Base-by-base conservation (phyloP, 2,888 invertebrate genomes). In the Drosophila kuntzei region DNA sequence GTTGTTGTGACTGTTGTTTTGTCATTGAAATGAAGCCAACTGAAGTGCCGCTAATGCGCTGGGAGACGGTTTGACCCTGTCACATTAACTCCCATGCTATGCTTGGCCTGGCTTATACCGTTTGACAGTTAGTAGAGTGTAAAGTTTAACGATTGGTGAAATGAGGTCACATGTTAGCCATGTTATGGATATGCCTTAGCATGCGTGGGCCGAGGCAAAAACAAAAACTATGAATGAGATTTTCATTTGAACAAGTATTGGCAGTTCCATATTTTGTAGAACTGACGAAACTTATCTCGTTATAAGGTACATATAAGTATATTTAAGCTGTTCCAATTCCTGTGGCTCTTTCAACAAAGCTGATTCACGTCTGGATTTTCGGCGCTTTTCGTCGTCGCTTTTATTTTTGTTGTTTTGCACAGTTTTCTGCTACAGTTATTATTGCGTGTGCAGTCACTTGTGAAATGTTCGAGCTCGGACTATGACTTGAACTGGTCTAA, bases 141-240 rank as follows among this genome's bases (percentile, higher is more conserved):
- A 78, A 89, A 88, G 87, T 84, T 88, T 89, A 86, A 89, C 82
- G 87, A 81, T 78, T 76, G 78, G 73, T 76, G 73, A 78, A 87
- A 84, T 79, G 85, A 71, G 85, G 85, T 77, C 81, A 84, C 63
- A 68, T 80, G 76, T 71, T 80, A 68, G 62, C 20, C 58, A 61
- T 71, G 65, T 46, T 49, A 54, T 55, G 54, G 22, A 41, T 50
- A 27, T 43, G 32, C 58, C 49, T 57, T 43, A 11, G n/a, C 41
- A 20, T 51, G 54, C 43, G 67, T 72, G 61, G 71, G 72, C 41
- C 34, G 14, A 14, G 22, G 16, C 25, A 32, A 37, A 2, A n/a
- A 12, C 2, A 59, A 41, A 41, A 51, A 57, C 58, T n/a, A 32
- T 50, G 29, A 29, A 34, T 43, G 43, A 22, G 22, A 41, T 59